Evolutionary conservation across 2,797 vertebrate species (phyloP), one percentile per base, ranked within the genome.

Genomic region (Synaphobranchus kaupii): DNA sequence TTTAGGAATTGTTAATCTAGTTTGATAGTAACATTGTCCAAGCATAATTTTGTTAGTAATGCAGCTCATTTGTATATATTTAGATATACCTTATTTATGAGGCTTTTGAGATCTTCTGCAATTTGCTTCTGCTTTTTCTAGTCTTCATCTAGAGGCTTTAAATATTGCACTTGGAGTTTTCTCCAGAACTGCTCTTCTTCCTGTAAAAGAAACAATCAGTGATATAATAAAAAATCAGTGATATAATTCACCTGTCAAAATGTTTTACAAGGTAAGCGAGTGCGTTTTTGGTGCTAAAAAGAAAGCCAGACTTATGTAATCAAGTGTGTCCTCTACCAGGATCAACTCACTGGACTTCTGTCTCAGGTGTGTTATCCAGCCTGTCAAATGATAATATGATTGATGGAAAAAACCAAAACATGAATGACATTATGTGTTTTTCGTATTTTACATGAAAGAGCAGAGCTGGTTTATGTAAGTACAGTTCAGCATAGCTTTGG

Each of bases 81-180:
- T 47, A 60, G 58, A 52, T 9, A 20, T 13, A 94, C 95, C 90
- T 94, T 95, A 91, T 95, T 96, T 87, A 95, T 93, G 15, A 96
- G 91, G 0, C 89, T 80, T 87, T 0, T 83, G 4, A 95, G 92
- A 17, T 94, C 92, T 10, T 15, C 87, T 17, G 78, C 12, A 0
- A 92, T 90, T 87, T 93, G 90, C 63, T 91, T 83, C 83, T 95
- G 93, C 80, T 87, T 91, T 48, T 91, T 90, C 90, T 94, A 93
- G 86, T 95, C 90, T 0, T 90, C 87, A 4, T 83, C 81, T 28
- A 95, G 89, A 86, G 95, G 95, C 82, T 94, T 63, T 54, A 95
- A 92, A 87, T 95, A 95, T 15, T 52, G 87, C 6, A 86, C 85
- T 85, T 89, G 91, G 47, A 96, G 89, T 0, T 93, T 91, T 0